These are phyloP conservation scores for Aegithalos caudatus DNA, from an alignment of 2,113 vertebrate species.

Conservation along the genomic window DNA sequence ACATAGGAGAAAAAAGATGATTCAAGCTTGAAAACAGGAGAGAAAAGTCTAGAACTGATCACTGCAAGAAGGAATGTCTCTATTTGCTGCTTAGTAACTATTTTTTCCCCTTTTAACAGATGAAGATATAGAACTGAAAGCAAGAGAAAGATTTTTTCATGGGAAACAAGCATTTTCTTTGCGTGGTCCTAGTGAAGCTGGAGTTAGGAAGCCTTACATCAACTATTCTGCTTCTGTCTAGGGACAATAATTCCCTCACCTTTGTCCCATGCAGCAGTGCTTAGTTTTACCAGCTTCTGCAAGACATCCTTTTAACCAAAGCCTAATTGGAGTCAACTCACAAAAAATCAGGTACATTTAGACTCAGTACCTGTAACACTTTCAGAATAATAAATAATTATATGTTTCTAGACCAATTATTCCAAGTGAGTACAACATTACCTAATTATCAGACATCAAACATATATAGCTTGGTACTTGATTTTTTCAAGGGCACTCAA, in stretches of 20 bases:
- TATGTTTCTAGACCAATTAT: slow-evolving; percentile 77
- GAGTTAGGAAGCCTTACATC: neutral
- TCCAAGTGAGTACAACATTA: slow-evolving; percentile 74
- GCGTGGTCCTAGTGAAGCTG: neutral
- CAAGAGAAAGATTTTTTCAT: neutral
- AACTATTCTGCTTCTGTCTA: neutral
- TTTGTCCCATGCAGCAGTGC: neutral
- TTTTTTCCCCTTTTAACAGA: neutral
- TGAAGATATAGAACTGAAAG: neutral
- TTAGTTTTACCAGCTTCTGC: neutral
- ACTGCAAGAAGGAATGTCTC: neutral
- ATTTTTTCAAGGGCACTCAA: slow-evolving; percentile 79
- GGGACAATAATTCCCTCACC: neutral
- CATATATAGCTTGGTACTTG: slow-evolving; percentile 74
- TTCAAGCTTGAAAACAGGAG: neutral
- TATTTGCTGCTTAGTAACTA: neutral
- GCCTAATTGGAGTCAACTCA: neutral
- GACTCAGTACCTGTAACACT: slow-evolving; percentile 55
- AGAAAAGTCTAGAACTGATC: neutral
- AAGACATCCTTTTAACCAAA: neutral
- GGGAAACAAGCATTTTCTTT: neutral
- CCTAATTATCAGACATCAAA: slow-evolving; percentile 78
- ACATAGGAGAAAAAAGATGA: neutral
- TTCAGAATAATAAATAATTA: slow-evolving; percentile 77
- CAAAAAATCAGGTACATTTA: neutral